These are phyloP conservation scores for Thoracochromis brauschi DNA, from an alignment of 2,113 vertebrate genomes.

Conservation along the genomic window DNA sequence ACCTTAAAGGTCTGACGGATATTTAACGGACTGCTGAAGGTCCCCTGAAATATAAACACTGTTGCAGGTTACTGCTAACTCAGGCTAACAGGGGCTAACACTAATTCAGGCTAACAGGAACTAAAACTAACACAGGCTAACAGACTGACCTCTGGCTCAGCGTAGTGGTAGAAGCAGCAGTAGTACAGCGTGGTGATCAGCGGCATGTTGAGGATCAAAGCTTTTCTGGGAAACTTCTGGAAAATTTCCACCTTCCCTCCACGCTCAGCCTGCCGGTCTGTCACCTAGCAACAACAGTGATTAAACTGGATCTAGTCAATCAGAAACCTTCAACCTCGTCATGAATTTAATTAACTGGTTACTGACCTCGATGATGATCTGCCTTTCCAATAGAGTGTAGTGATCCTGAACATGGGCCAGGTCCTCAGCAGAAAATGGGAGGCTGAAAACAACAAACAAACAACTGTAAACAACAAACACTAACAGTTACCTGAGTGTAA, in stretches of 20 bases:
- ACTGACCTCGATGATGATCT: constrained; percentile 92
- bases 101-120: neutral
- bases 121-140: neutral
- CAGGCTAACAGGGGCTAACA: neutral
- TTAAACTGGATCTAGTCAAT: neutral
- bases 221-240: constrained; percentile 85
- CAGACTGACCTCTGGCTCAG: constrained; percentile 12
- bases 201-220: constrained; percentile 92
- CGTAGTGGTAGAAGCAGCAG: constrained; percentile 93
- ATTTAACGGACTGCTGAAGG: constrained; percentile 88
- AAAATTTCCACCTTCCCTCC: constrained; percentile 83
- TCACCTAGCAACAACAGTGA: constrained; percentile 65
- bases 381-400: constrained; percentile 88
- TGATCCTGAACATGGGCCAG: constrained; percentile 85
- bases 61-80: neutral
- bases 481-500: neutral
- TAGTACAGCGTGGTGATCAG: constrained; percentile 94
- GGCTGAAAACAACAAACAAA: constrained; percentile 59
- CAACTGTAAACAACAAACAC: neutral
- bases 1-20: constrained; percentile 94
- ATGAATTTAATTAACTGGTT: neutral
- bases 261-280: constrained; percentile 76
- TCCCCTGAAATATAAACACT: constrained; percentile 71
- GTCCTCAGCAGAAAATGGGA: constrained; percentile 87
- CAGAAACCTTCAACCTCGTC: neutral